Conservation (phyloP, 1,140 invertebrate species). For the Eupristina koningsbergeri region DNA sequence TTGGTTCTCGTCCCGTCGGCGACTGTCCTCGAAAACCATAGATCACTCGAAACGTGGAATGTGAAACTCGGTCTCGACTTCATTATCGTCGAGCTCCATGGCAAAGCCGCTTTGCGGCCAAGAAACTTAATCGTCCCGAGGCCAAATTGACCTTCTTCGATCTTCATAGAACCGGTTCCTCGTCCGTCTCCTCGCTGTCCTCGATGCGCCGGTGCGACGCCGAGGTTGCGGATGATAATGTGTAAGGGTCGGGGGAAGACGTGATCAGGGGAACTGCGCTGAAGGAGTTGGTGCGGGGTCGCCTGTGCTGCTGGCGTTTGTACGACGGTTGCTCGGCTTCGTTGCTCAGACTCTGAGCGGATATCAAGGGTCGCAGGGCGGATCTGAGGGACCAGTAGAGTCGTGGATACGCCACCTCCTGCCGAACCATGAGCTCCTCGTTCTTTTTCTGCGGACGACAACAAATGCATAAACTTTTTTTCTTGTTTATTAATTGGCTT, state of each 20-base stretch:
- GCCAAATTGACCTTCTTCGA: background rate
- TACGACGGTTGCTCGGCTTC: slow-evolving; percentile 49
- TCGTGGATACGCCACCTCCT: slow-evolving; percentile 83
- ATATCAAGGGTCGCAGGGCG: slow-evolving; percentile 81
- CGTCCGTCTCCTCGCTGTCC: slow-evolving; percentile 69
- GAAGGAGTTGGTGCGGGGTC: slow-evolving; percentile 60
- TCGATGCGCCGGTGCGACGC: slow-evolving; percentile 55
- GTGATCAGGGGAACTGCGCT: slow-evolving; percentile 54
- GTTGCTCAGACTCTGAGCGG: slow-evolving; percentile 57
- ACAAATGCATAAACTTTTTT: background rate
- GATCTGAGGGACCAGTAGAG: slow-evolving; percentile 80
- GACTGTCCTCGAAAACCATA: background rate
- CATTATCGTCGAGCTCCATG: slow-evolving; percentile 26
- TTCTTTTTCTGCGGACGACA: slow-evolving; percentile 60
- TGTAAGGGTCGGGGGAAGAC: slow-evolving; percentile 22
- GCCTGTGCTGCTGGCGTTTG: slow-evolving; percentile 58
- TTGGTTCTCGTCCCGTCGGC: background rate
- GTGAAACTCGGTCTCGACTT: background rate
- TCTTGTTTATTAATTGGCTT: too few species aligned
- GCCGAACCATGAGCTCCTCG: slow-evolving; percentile 82
- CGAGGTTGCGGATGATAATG: slow-evolving; percentile 35
- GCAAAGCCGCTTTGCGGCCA: slow-evolving; percentile 22
- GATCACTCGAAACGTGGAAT: slow-evolving; percentile 29
- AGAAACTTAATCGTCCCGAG: background rate
- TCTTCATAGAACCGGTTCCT: slow-evolving; percentile 67